These are phyloP conservation scores for Styela clava DNA, from an alignment of 23 tunicate genomes.

Conservation along the genomic window DNA sequence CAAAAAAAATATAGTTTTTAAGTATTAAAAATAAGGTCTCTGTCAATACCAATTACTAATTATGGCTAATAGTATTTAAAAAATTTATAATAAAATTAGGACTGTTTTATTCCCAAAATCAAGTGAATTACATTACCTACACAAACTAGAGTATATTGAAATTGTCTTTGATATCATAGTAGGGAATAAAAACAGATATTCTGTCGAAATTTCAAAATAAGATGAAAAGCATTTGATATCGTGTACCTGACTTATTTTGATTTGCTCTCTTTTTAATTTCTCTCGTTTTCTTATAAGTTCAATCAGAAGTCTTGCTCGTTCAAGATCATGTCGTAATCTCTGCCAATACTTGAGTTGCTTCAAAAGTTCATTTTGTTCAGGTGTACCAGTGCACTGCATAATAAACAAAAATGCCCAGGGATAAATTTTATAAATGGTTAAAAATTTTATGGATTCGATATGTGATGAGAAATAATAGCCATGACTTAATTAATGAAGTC, in stretches of 20 bases:
- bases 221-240: too few relatives aligned
- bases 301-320: slow-evolving; percentile 76
- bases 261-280: slow-evolving; percentile 57
- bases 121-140: too few relatives aligned
- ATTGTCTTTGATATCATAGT: too few relatives aligned
- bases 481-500: too few relatives aligned
- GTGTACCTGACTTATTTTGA: slow-evolving; percentile 58
- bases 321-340: slow-evolving; percentile 89
- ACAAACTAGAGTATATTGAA: too few relatives aligned
- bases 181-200: background rate
- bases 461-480: too few relatives aligned
- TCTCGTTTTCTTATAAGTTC: slow-evolving; percentile 87
- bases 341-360: slow-evolving; percentile 88
- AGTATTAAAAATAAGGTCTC: too few relatives aligned
- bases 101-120: too few relatives aligned
- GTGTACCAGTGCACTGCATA: slow-evolving; percentile 45
- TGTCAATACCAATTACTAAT: too few relatives aligned
- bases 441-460: background rate
- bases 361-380: slow-evolving; percentile 42
- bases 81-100: too few relatives aligned
- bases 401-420: background rate
- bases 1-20: too few relatives aligned
- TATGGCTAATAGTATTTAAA: too few relatives aligned
- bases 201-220: background rate
- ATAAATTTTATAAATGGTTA: background rate